A percentile compares a stretch with the other conserved stretches of the same genome.
Evolutionary conservation across 2,113 vertebrate species (phyloP).

Genomic region (Ptilorrhoa leucosticta): DNA sequence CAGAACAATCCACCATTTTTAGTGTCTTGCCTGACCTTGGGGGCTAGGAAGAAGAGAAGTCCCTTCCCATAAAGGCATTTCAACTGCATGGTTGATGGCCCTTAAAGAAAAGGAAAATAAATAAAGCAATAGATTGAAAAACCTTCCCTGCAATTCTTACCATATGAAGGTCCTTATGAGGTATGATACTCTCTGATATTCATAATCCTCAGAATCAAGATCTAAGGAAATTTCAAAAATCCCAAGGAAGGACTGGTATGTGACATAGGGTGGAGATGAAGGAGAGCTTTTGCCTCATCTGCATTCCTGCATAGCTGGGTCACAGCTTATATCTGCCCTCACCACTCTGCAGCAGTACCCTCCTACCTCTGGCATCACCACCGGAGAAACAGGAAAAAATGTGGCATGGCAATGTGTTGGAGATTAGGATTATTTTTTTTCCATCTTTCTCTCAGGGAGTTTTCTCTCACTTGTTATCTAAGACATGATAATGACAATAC

Average conservation of each 20-base stretch:
- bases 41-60: neutral
- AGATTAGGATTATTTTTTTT: neutral
- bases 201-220: neutral
- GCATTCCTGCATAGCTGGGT: neutral
- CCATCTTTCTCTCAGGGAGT: neutral
- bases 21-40: neutral
- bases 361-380: neutral
- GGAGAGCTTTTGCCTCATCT: neutral
- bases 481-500: neutral
- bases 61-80: neutral
- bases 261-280: neutral
- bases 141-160: neutral
- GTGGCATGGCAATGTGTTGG: neutral
- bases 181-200: neutral
- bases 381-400: neutral
- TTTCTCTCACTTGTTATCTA: neutral
- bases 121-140: neutral
- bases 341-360: accelerated
- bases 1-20: conserved; percentile 43
- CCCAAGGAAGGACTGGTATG: neutral
- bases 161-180: accelerated
- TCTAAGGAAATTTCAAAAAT: neutral
- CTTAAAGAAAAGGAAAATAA: neutral
- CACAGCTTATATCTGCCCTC: neutral
- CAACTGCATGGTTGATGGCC: neutral